These are phyloP conservation scores for Tragelaphus imberbis DNA, from an alignment of 2,113 vertebrate genomes.

Conservation along the genomic window DNA sequence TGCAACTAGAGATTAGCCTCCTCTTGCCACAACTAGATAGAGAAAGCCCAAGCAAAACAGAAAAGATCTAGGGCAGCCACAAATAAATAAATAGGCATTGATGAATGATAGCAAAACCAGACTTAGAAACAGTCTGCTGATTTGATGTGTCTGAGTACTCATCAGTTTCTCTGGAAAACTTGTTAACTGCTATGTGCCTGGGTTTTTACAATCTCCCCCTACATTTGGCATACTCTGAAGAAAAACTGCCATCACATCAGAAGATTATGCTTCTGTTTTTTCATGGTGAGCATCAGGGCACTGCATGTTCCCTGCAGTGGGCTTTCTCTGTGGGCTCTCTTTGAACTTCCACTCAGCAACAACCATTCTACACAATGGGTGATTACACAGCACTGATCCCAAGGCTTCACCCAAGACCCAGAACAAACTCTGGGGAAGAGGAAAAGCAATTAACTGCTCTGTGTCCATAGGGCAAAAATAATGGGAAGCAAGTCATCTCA, in stretches of 20 bases:
- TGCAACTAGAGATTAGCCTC: not conserved
- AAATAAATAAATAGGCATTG: not conserved
- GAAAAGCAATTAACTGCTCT: not conserved
- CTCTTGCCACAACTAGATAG: not conserved
- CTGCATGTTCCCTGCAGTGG: not conserved
- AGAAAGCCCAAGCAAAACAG: not conserved
- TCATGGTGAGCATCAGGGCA: not conserved
- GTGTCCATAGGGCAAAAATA: not conserved
- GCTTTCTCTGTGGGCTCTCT: not conserved
- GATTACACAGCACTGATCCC: not conserved
- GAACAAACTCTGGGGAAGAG: not conserved
- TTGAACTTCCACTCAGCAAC: not conserved
- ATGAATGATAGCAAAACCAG: not conserved
- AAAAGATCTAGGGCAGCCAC: not conserved
- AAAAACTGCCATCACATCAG: not conserved
- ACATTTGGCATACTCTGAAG: not conserved
- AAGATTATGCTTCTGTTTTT: not conserved
- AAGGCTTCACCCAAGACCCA: not conserved
- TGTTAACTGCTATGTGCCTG: not conserved
- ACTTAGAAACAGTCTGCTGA: not conserved
- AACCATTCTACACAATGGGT: not conserved
- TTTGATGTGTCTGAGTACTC: not conserved
- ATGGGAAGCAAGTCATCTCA: not conserved
- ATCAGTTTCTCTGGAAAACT: not conserved
- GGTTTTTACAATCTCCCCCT: not conserved